Evolutionary conservation across 2,888 invertebrate genomes (phyloP), one percentile per base, ranked within the genome.

Genomic region (Cryptophagus acutangulus): DNA sequence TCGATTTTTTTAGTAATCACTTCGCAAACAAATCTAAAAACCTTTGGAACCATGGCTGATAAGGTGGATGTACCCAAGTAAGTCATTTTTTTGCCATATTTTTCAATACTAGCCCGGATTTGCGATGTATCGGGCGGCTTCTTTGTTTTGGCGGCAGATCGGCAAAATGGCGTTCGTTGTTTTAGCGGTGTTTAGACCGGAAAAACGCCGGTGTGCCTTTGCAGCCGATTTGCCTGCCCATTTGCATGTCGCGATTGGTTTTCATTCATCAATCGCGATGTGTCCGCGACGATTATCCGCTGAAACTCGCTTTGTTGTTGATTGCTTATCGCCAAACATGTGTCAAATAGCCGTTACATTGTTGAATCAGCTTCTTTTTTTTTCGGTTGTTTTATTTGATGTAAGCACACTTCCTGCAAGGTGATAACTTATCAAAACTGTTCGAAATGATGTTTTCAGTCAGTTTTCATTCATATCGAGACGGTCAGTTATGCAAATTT

Each of bases 51-150:
- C 72, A 82, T 82, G 82, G 80, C 81, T 71, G 81, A 81, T 71
- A 70, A 69, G 48, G 69, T 61, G 49, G 72, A 76, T 51, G 77
- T 79, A 66, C 76, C 75, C 66, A 78, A 77, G 82, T 81, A 75
- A 81, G 81, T 80, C 62, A 38, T 42, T 54, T 47, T 34, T 20
- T 37, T 38, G 41, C 35, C 26, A 16, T 34, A 29, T n/a, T 34
- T 30, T 26, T 20, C 24, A 39, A 13, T 25, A 29, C 17, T 41
- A 42, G 26, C 40, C 38, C 35, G 33, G 35, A 45, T 42, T 39
- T 28, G 18, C 24, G 17, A 47, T 48, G 54, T 48, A 39, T 37
- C 41, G n/a, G n/a, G n/a, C n/a, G 33, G 16, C 18, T 44, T 47
- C 55, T 58, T 60, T 61, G 59, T 67, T 67, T 68, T 67, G 65